These are phyloP conservation scores for Tachysurus fulvidraco DNA, from an alignment of 2,113 vertebrate species.

Conservation along the genomic window DNA sequence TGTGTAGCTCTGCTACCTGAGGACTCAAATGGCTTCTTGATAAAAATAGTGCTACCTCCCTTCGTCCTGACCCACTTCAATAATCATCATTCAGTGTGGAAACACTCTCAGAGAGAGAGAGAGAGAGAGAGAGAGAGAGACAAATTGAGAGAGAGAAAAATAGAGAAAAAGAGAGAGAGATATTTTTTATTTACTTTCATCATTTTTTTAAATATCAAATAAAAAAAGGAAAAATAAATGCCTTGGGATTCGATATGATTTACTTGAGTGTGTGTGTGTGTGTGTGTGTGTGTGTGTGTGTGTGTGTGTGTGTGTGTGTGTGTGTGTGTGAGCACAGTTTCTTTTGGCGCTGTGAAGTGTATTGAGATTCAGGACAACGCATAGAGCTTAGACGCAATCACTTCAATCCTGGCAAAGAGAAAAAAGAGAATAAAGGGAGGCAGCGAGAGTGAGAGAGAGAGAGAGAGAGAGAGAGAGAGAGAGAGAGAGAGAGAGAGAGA, in stretches of 20 bases:
- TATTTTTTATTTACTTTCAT: background rate
- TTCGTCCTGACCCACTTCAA: slow-evolving; percentile 67
- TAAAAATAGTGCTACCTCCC: slow-evolving; percentile 68
- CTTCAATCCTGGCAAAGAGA: slow-evolving; percentile 58
- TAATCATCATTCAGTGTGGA: slow-evolving; percentile 65
- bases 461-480: background rate
- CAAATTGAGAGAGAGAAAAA: slow-evolving; percentile 1
- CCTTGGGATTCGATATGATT: background rate
- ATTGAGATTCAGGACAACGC: slow-evolving; percentile 65
- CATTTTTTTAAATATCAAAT: background rate
- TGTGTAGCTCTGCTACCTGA: slow-evolving; percentile 52
- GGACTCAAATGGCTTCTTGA: slow-evolving; percentile 62
- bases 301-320: slow-evolving; percentile 11
- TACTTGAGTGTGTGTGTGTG: slow-evolving; percentile 9
- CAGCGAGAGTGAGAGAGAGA: background rate
- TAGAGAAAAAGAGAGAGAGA: background rate
- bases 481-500: background rate
- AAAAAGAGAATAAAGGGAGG: slow-evolving; percentile 9
- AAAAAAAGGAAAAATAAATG: background rate
- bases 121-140: slow-evolving; percentile 9
- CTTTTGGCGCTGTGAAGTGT: slow-evolving; percentile 44
- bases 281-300: background rate
- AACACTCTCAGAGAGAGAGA: slow-evolving; percentile 58
- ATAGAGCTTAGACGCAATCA: slow-evolving; percentile 57
- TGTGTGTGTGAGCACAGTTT: background rate